Evolutionary conservation across 1,140 invertebrate genomes (phyloP), one percentile per base, ranked within the genome.

Genomic region (Papilio dardanus): DNA sequence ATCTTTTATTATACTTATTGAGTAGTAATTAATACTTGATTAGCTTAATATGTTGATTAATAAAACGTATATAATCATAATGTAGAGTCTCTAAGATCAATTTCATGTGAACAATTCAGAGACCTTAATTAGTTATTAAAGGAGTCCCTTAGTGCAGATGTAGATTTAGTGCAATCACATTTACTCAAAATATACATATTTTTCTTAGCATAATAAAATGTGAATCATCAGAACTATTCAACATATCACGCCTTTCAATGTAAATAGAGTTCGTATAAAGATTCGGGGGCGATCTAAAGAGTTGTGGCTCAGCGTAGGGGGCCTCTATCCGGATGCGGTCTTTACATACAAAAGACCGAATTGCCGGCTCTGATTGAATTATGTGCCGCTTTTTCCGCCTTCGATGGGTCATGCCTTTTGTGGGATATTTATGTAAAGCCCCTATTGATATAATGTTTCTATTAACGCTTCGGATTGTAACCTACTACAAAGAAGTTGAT

Each of bases 321-420:
- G 75, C 79, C 79, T 76, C 81, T 78, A 79, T 83, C 81, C 85
- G 84, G 86, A 85, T 85, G 86, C 83, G 87, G 86, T 90, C 86
- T 90, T 87, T 88, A 89, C 86, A 87, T 89, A 89, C 87, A 92
- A 91, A 90, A 90, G 88, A 85, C 83, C 78, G 85, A 88, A 88
- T 89, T 88, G 87, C 82, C 81, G 82, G 76, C 79, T 74, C 83
- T 90, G 88, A 92, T 92, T 91, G 88, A 92, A 90, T 91, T 88
- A 91, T 89, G 84, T 79, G 81, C 82, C 84, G 79, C 82, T 81
- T 85, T 81, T 74, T 81, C 82, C 84, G 76, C 82, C 76, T 80
- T 79, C 76, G 80, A 80, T 80, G 81, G 85, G 79, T 83, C 74
- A 80, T 79, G 81, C 76, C 77, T 86, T 86, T 86, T 82, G 75